These are phyloP conservation scores for Acromyrmex echinatior DNA, from an alignment of 1,140 invertebrate species.

Conservation along the genomic window DNA sequence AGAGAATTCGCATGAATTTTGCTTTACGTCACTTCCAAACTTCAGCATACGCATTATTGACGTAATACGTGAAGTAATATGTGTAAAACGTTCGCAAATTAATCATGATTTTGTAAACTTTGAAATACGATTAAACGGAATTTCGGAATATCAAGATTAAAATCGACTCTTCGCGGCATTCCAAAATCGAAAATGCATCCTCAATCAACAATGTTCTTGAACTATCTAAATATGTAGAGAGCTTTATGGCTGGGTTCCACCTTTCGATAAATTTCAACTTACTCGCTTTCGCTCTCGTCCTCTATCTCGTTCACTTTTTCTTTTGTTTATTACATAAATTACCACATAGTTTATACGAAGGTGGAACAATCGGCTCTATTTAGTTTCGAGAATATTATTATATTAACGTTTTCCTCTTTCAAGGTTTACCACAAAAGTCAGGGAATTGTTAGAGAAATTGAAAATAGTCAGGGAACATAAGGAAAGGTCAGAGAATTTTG, in stretches of 20 bases:
- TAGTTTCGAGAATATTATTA: not conserved
- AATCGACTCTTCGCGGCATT: not conserved
- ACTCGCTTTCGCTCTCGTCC: too few species aligned
- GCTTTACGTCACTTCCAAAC: constrained; percentile 11
- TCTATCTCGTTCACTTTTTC: too few species aligned
- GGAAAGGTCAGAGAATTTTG: too few species aligned
- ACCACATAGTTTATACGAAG: too few species aligned
- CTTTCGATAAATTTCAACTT: too few species aligned
- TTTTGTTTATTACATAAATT: too few species aligned
- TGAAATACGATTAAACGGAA: constrained; percentile 12
- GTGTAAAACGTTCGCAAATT: constrained; percentile 40
- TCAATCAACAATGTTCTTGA: not conserved
- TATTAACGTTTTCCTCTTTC: not conserved
- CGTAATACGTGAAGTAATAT: constrained; percentile 9
- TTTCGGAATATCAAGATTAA: constrained; percentile 11
- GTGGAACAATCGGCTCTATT: not conserved
- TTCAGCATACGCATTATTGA: constrained; percentile 23
- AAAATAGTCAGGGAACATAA: too few species aligned
- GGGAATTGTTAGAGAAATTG: too few species aligned
- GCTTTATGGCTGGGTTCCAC: too few species aligned
- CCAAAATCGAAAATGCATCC: not conserved
- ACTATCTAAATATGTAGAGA: not conserved
- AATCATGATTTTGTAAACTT: constrained; percentile 29
- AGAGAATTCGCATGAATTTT: constrained; percentile 17
- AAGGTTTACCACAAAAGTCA: too few species aligned